A percentile compares a stretch with the other conserved stretches of the same genome.
phyloP scores from a whole-genome alignment of 2,888 invertebrate species.

The Pilophorus perplexus region DNA sequence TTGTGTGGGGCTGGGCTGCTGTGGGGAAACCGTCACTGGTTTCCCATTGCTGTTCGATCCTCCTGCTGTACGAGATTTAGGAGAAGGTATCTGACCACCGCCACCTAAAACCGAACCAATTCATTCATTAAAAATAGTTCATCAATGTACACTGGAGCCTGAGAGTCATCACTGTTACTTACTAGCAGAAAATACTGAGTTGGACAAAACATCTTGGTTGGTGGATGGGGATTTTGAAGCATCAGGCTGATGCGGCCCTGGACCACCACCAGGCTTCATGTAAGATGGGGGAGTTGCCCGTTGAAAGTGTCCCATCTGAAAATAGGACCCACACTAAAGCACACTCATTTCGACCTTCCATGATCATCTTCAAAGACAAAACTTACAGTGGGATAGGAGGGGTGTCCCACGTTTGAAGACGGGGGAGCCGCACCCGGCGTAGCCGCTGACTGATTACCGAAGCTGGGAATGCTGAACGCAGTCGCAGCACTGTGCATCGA shows the following conservation, averaged over 20 bases:
- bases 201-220: conserved; percentile 52
- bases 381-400: conserved; percentile 9
- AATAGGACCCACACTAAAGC: neutral
- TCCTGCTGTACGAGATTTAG: conserved; percentile 54
- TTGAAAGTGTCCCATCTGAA: conserved; percentile 46
- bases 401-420: conserved; percentile 17
- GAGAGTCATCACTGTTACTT: conserved; percentile 11
- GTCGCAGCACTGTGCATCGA: conserved; percentile 41
- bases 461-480: conserved; percentile 56
- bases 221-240: conserved; percentile 54
- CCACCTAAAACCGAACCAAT: conserved; percentile 45
- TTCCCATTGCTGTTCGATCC: conserved; percentile 48
- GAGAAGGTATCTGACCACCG: conserved; percentile 61
- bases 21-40: conserved; percentile 35
- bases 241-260: conserved; percentile 57
- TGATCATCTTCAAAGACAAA: neutral
- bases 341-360: neutral
- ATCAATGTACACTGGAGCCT: neutral
- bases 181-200: conserved; percentile 57
- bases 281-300: conserved; percentile 51
- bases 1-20: conserved; percentile 42
- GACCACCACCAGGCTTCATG: conserved; percentile 53
- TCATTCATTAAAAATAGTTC: neutral
- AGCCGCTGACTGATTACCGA: conserved; percentile 47
- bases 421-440: conserved; percentile 12